A percentile compares a stretch with the other conserved stretches of the same genome.
phyloP scores from a whole-genome alignment of 2,888 invertebrate species.

The Cheilosia grossa region DNA sequence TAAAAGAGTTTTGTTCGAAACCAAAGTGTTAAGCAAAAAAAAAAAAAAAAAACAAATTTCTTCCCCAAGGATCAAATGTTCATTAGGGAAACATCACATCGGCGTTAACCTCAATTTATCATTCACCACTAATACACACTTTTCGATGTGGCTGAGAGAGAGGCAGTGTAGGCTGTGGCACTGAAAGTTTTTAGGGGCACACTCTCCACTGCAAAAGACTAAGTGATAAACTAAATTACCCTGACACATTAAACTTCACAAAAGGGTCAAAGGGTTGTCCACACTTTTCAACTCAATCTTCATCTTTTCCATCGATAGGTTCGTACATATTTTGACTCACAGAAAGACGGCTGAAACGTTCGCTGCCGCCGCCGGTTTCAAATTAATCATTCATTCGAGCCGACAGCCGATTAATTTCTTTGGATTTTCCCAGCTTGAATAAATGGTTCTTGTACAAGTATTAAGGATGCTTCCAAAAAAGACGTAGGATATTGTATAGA shows the following conservation, averaged over 20 bases:
- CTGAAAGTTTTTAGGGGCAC: constrained; percentile 34
- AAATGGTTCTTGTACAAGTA: constrained; percentile 4
- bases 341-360: constrained; percentile 12
- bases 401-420: constrained; percentile 36
- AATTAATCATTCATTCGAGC: constrained; percentile 55
- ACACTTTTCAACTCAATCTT: constrained; percentile 61
- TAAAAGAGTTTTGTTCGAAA: neutral
- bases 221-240: constrained; percentile 62
- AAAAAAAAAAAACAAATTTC: neutral
- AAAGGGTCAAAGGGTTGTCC: constrained; percentile 54
- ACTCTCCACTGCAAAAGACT: constrained; percentile 16
- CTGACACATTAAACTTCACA: constrained; percentile 50
- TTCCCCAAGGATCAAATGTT: constrained; percentile 51
- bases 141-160: constrained; percentile 13
- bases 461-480: neutral
- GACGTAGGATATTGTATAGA: neutral
- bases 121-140: constrained; percentile 39
- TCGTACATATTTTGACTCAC: constrained; percentile 23
- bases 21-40: neutral
- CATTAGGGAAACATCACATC: constrained; percentile 41
- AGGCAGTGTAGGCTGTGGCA: constrained; percentile 1
- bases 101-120: constrained; percentile 50
- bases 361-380: constrained; percentile 10
- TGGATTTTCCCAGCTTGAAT: constrained; percentile 2
- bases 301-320: constrained; percentile 39